Conservation (phyloP, 1,140 invertebrate genomes). For the Bombus balteatus region DNA sequence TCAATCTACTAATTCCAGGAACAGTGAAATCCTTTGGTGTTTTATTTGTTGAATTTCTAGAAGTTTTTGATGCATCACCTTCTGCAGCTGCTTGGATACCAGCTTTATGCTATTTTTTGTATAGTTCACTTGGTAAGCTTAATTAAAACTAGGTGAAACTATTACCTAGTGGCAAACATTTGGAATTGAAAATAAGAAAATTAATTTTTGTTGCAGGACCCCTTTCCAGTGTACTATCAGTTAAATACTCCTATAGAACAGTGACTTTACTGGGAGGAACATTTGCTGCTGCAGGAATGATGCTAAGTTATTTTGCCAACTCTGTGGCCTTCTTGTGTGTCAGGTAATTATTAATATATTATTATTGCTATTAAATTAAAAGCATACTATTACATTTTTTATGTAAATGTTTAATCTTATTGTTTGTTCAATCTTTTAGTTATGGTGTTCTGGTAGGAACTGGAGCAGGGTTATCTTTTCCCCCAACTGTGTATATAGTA, state of each 20-base stretch:
- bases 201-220: slow-evolving; percentile 87
- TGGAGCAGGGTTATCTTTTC: slow-evolving; percentile 91
- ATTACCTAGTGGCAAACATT: neutral
- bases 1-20: slow-evolving; percentile 92
- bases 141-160: neutral
- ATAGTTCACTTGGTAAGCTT: slow-evolving; percentile 90
- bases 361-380: neutral
- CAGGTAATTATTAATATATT: slow-evolving; percentile 83
- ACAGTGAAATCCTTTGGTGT: slow-evolving; percentile 95
- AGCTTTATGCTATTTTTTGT: slow-evolving; percentile 92
- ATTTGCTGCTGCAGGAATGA: slow-evolving; percentile 92
- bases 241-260: slow-evolving; percentile 95
- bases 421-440: slow-evolving; percentile 81
- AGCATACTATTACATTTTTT: neutral
- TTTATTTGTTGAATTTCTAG: slow-evolving; percentile 90
- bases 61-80: slow-evolving; percentile 88
- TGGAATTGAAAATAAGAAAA: slow-evolving; percentile 11
- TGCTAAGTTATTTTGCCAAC: slow-evolving; percentile 91
- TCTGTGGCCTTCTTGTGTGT: slow-evolving; percentile 90
- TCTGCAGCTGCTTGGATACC: slow-evolving; percentile 92
- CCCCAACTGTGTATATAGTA: slow-evolving; percentile 95
- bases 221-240: slow-evolving; percentile 93
- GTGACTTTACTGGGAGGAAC: slow-evolving; percentile 93
- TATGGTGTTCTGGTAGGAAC: slow-evolving; percentile 92
- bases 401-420: neutral